Base-by-base conservation (phyloP, 2,797 vertebrate species). In the Mionectes olivaceus region DNA sequence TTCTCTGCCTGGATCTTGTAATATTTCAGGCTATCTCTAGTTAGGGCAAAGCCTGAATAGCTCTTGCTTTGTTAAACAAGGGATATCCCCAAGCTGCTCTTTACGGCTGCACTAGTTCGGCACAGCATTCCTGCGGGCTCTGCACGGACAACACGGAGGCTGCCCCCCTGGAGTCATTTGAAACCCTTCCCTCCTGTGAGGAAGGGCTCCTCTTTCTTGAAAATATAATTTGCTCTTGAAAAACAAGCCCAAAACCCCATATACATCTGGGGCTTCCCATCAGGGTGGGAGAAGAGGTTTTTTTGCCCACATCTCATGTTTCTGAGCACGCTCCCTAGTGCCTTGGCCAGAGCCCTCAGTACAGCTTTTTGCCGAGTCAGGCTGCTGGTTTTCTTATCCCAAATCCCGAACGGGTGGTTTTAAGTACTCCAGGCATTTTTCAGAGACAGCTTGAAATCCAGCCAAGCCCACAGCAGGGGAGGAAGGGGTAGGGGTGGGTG, bases 81-180 rank as follows among this genome's bases (percentile, higher is more conserved):
- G 33, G 33, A 11, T 60, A 63, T 53, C 37, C 37, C 57, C 56
- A 32, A 57, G 39, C 69, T 75, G 79, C 35, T 59, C n/a, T 57
- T 63, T 8, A 10, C 7, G 35, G 8, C 27, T 32, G 59, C 43
- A 55, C 39, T 10, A 15, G 18, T 47, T 71, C 49, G 52, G 64
- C 0, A 0, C 16, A 71, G 46, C 0, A 0, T 39, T 87, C 86
- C 47, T 4, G 0, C 2, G 32, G 65, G 55, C 68, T 95, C 52
- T 79, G 55, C 44, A 32, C 0, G 0, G 79, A 24, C 2, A 0
- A 44, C n/a, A 14, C 0, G 0, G 2, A 0, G 0, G 6, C 33
- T 7, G 0, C n/a, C 4, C 25, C 57, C 13, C 16, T 0, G 0
- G 41, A n/a, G 46, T 7, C 53, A 69, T 0, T 6, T 37, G 67